These are phyloP conservation scores for Gambusia yucatana DNA, from an alignment of 2,797 vertebrate genomes.

Conservation along the genomic window DNA sequence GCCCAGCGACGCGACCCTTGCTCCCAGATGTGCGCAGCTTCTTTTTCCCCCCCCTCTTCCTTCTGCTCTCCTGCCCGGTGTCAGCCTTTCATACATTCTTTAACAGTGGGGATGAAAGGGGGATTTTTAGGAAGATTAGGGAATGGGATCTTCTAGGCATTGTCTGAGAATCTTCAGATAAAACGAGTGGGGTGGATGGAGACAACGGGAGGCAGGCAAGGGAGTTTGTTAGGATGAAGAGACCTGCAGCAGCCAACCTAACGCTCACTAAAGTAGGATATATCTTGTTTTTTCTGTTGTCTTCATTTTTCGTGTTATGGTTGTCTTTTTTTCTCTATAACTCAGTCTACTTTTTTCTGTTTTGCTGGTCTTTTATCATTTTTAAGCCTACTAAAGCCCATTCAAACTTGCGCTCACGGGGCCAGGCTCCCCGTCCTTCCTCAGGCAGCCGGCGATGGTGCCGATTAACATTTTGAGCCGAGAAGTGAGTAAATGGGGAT, in stretches of 20 bases:
- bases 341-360: background rate
- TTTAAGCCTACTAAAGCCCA: slow-evolving; percentile 70
- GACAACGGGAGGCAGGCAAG: slow-evolving; percentile 66
- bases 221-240: slow-evolving; percentile 32
- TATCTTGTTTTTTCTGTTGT: background rate
- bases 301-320: background rate
- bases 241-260: slow-evolving; percentile 21
- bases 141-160: slow-evolving; percentile 93
- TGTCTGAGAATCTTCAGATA: slow-evolving; percentile 98
- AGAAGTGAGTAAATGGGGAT: slow-evolving; percentile 47
- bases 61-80: slow-evolving; percentile 81
- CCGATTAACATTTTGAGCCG: slow-evolving; percentile 93
- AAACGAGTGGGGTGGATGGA: slow-evolving; percentile 81
- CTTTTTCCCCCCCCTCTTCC: slow-evolving; percentile 21
- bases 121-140: slow-evolving; percentile 99
- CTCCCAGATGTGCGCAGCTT: slow-evolving; percentile 87
- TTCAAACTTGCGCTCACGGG: slow-evolving; percentile 77
- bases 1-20: slow-evolving; percentile 66
- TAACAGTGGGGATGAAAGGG: slow-evolving; percentile 99
- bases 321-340: background rate
- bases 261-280: slow-evolving; percentile 42
- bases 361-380: slow-evolving; percentile 5
- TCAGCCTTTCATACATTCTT: slow-evolving; percentile 98
- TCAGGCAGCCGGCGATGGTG: slow-evolving; percentile 87
- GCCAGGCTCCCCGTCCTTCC: slow-evolving; percentile 70